Conservation (phyloP, 2,888 invertebrate species). For the Uloborus plumipes region DNA sequence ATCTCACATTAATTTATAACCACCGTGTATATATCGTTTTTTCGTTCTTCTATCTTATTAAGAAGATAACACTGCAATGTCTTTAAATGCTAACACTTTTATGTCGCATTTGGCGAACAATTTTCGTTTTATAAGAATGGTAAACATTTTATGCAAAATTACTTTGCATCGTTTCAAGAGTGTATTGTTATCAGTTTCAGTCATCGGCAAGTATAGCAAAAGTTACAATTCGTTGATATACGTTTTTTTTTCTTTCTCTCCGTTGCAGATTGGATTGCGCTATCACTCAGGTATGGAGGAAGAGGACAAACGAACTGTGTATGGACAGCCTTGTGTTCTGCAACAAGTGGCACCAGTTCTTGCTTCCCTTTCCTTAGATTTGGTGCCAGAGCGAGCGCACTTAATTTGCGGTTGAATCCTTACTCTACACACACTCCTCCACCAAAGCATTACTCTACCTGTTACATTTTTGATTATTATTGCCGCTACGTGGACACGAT, state of each 20-base stretch:
- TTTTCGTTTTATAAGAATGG: too few relatives aligned
- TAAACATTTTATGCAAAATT: too few relatives aligned
- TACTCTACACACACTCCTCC: slow-evolving; percentile 42
- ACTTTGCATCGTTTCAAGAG: too few relatives aligned
- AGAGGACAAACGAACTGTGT: slow-evolving; percentile 63
- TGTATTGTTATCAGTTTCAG: too few relatives aligned
- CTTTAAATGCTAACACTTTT: too few relatives aligned
- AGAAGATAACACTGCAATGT: too few relatives aligned
- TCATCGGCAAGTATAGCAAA: too few relatives aligned
- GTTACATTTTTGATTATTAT: slow-evolving; percentile 29
- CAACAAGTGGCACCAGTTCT: slow-evolving; percentile 63
- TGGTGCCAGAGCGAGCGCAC: slow-evolving; percentile 59
- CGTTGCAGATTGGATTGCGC: slow-evolving; percentile 61
- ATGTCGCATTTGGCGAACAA: too few relatives aligned
- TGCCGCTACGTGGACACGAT: slow-evolving; percentile 28
- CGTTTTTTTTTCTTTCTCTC: neutral
- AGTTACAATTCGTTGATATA: too few relatives aligned
- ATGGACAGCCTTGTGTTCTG: slow-evolving; percentile 61
- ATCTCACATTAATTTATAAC: too few relatives aligned
- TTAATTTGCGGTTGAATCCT: slow-evolving; percentile 58
- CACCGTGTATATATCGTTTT: too few relatives aligned
- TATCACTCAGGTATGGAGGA: slow-evolving; percentile 65
- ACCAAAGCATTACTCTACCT: slow-evolving; percentile 38
- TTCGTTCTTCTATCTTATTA: too few relatives aligned
- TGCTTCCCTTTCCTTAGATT: slow-evolving; percentile 62